Conservation (phyloP, 2,113 vertebrate genomes). For the Suricata suricatta region DNA sequence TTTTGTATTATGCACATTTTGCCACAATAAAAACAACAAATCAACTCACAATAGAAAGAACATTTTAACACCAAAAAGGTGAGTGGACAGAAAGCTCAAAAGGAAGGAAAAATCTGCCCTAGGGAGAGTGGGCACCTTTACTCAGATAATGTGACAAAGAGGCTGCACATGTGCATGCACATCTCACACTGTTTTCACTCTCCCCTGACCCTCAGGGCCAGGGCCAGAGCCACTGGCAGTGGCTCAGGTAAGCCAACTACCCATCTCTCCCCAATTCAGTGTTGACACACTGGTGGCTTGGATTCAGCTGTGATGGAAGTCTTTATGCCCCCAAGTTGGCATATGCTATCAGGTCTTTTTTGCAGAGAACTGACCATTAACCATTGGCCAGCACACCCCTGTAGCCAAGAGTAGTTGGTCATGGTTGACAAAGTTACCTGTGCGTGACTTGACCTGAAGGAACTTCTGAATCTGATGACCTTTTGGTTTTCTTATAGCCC, state of each 20-base stretch:
- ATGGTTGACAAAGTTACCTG: not conserved
- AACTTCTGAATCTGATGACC: not conserved
- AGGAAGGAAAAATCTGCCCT: too few relatives aligned
- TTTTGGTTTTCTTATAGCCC: not conserved
- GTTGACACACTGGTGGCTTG: not conserved
- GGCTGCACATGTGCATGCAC: not conserved
- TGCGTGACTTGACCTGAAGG: not conserved
- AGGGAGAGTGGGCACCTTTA: not conserved
- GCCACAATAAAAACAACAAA: not conserved
- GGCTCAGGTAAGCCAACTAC: too few relatives aligned
- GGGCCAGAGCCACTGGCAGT: not conserved
- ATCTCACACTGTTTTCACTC: not conserved
- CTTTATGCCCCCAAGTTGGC: not conserved
- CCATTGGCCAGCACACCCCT: not conserved
- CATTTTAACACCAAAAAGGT: not conserved
- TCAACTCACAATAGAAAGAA: not conserved
- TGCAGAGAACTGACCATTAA: not conserved
- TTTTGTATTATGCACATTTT: not conserved
- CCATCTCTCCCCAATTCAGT: not conserved
- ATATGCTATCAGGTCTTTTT: not conserved
- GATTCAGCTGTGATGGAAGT: not conserved
- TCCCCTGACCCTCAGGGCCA: accelerated
- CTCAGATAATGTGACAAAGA: not conserved
- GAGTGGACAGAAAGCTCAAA: not conserved
- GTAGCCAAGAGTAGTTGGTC: not conserved